Evolutionary conservation across 2,888 invertebrate genomes (phyloP).

Genomic region (Limenitis camilla): DNA sequence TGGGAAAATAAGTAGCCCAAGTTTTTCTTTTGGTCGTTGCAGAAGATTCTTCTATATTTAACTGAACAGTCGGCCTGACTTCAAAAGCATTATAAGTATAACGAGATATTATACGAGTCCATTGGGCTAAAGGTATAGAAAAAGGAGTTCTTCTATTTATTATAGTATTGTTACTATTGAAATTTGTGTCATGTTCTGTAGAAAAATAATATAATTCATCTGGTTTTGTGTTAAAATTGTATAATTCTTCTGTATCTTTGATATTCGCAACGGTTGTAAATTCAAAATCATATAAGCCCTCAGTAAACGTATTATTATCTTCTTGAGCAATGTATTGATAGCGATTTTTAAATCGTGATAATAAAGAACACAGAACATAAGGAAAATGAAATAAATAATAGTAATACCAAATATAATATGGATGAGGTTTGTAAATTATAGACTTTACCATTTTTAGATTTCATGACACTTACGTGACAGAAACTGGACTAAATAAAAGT

Average conservation of each 20-base stretch:
- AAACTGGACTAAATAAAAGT: too few relatives aligned
- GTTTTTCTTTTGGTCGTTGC: conserved; percentile 14
- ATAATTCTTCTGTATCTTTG: background rate
- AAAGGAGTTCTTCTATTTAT: too few relatives aligned
- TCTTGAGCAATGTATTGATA: conserved; percentile 24
- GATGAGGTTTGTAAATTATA: background rate
- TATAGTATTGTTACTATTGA: too few relatives aligned
- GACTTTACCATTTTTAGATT: too few relatives aligned
- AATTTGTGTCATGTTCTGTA: too few relatives aligned
- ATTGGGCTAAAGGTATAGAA: too few relatives aligned
- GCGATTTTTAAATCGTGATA: conserved; percentile 25
- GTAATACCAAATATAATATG: background rate
- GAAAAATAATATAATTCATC: too few relatives aligned
- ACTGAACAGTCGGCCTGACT: conserved; percentile 12
- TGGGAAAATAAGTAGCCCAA: conserved; percentile 22
- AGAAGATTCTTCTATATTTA: background rate
- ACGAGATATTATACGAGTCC: too few relatives aligned
- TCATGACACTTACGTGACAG: too few relatives aligned
- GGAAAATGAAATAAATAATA: background rate
- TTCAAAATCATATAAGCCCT: conserved; percentile 24
- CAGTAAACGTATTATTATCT: conserved; percentile 7
- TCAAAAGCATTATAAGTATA: too few relatives aligned
- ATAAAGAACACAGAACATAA: conserved; percentile 18
- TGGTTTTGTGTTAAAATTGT: too few relatives aligned
- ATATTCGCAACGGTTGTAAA: conserved; percentile 6